Base-by-base conservation (phyloP, 2,797 vertebrate genomes). In the Hephaestus fuliginosus region DNA sequence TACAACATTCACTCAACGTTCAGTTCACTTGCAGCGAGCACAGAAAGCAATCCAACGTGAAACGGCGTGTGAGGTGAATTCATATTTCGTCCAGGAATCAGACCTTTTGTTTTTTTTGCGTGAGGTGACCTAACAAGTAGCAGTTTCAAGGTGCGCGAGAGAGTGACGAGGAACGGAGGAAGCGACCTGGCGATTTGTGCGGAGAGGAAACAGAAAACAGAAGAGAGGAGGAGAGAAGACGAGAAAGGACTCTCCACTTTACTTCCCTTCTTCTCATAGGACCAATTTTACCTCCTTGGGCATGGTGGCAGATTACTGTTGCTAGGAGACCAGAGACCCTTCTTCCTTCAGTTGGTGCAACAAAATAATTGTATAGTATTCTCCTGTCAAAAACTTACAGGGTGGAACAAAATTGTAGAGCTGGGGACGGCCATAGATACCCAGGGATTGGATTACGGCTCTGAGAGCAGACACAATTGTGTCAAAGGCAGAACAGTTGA, bases 321-420 rank as follows among this genome's bases (percentile, higher is more conserved):
- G 95, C 96, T 96, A 96, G 94, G 95, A 94, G 89, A 96, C 95
- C 80, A 25, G 69, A 86, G 88, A 84, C 83, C 91, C 88, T 88
- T 93, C 87, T 88, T 91, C 74, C 74, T 83, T 85, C 85, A 89
- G 90, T 93, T 94, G 90, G 93, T 87, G 89, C 93, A 95, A 94
- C 92, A 93, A 95, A 95, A 94, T 95, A 95, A 95, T 93, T 94
- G 92, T 89, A 93, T 84, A 88, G 91, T 90, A 91, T 90, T 91
- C 91, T 91, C 79, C 86, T 92, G 93, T 94, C 88, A 86, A 90
- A 93, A 92, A 93, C 86, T 88, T 93, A 90, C 86, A 83, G 88
- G 71, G 79, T 89, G 89, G 88, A 94, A 91, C 82, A n/a, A 88
- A 93, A 90, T 65, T 80, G 84, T 71, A 77, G 73, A 87, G 86